Evolutionary conservation across 1,140 invertebrate genomes (phyloP).

Genomic region (Helicoverpa zea): DNA sequence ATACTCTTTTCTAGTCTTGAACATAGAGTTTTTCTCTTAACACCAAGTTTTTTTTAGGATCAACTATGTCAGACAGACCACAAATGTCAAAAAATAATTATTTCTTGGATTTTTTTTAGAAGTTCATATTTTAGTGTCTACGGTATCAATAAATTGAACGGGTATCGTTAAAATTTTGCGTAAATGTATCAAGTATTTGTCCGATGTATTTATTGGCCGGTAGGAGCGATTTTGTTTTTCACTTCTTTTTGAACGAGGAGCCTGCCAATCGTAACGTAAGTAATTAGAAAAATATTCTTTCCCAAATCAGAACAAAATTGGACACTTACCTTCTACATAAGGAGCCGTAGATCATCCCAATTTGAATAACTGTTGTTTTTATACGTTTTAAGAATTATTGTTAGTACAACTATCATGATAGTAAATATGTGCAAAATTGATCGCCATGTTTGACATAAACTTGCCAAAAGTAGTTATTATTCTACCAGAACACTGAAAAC

Average conservation of each 20-base stretch:
- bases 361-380: no score
- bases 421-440: no score
- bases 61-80: not conserved
- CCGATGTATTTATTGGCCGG: not conserved
- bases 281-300: not conserved
- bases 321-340: not conserved
- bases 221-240: no score
- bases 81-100: constrained; percentile 6
- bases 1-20: no score
- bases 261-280: not conserved
- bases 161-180: not conserved
- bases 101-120: not conserved
- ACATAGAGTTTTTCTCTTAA: no score
- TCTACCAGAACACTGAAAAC: no score
- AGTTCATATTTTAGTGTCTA: not conserved
- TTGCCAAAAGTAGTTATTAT: no score
- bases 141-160: not conserved
- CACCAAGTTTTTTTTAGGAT: no score
- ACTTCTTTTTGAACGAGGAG: not conserved
- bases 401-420: no score
- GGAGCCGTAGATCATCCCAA: no score
- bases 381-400: no score
- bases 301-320: not conserved
- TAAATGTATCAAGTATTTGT: constrained; percentile 1
- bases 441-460: no score